Evolutionary conservation across 2,888 invertebrate genomes (phyloP).

Genomic region (Lasioglossum villosulum): DNA sequence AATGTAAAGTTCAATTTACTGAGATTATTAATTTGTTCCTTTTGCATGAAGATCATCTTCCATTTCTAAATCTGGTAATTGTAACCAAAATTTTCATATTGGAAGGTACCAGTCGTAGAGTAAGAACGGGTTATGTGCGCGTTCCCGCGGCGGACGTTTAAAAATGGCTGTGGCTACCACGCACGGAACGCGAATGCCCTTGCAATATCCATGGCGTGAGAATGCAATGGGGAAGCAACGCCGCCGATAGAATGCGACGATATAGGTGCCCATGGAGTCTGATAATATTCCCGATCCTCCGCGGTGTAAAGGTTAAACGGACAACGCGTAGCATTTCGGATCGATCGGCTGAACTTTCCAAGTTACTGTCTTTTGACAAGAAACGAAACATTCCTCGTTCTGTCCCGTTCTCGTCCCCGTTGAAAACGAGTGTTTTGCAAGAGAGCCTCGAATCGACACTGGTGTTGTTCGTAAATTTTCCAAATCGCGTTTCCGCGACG

Average conservation of each 20-base stretch:
- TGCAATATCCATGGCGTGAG: conserved; percentile 56
- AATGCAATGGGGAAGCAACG: conserved; percentile 57
- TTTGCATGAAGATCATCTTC: too few relatives aligned
- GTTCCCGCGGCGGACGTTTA: not conserved
- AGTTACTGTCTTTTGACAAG: not conserved
- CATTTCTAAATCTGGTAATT: too few relatives aligned
- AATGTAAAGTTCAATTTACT: too few relatives aligned
- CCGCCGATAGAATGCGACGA: conserved; percentile 50
- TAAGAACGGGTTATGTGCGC: not conserved
- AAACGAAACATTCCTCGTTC: not conserved
- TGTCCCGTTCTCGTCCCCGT: not conserved
- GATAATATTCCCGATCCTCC: conserved; percentile 43
- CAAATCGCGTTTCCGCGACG: not conserved
- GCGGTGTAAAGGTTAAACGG: conserved; percentile 50
- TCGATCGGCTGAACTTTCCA: conserved; percentile 39
- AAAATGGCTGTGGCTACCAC: conserved; percentile 27
- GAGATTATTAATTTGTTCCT: too few relatives aligned
- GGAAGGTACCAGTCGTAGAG: not conserved
- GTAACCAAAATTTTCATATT: not conserved
- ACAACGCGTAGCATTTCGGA: conserved; percentile 13
- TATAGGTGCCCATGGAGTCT: conserved; percentile 40
- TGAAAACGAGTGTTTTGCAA: not conserved
- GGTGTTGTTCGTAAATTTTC: not conserved
- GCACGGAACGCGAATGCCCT: conserved; percentile 34
- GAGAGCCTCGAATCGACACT: not conserved